Conservation (phyloP, 2,113 vertebrate species). For the Conger conger region DNA sequence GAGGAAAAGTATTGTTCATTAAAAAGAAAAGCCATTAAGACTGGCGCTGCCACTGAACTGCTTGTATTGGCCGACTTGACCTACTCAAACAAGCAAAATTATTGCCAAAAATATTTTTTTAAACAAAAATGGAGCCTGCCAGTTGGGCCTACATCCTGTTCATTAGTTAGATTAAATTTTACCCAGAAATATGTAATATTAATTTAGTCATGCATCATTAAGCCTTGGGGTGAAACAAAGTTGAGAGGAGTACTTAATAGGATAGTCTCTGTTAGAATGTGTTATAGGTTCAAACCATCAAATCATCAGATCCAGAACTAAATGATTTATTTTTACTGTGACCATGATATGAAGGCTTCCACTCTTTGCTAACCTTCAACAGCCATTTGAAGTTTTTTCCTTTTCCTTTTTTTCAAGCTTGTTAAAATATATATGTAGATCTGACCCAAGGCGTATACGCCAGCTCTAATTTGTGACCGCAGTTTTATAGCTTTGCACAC, state of each 20-base stretch:
- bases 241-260: constrained; percentile 20
- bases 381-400: constrained; percentile 31
- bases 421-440: constrained; percentile 32
- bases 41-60: constrained; percentile 32
- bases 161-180: constrained; percentile 46
- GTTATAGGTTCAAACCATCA: constrained; percentile 21
- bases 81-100: constrained; percentile 29
- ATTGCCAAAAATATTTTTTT: constrained; percentile 38
- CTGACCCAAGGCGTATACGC: not conserved
- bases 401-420: not conserved
- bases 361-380: not conserved
- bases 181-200: constrained; percentile 42
- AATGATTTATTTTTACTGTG: not conserved
- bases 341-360: constrained; percentile 17
- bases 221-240: constrained; percentile 30
- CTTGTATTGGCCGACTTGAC: constrained; percentile 38
- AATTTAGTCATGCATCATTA: constrained; percentile 41
- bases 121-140: constrained; percentile 29
- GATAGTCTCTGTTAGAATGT: not conserved
- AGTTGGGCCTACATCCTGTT: constrained; percentile 44
- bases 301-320: not conserved
- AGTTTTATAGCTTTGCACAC: constrained; percentile 31
- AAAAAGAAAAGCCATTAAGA: constrained; percentile 35
- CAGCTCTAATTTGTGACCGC: constrained; percentile 16
- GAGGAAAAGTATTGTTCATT: constrained; percentile 38